Conservation (phyloP, 2,113 vertebrate species). For the Climacteris rufus region DNA sequence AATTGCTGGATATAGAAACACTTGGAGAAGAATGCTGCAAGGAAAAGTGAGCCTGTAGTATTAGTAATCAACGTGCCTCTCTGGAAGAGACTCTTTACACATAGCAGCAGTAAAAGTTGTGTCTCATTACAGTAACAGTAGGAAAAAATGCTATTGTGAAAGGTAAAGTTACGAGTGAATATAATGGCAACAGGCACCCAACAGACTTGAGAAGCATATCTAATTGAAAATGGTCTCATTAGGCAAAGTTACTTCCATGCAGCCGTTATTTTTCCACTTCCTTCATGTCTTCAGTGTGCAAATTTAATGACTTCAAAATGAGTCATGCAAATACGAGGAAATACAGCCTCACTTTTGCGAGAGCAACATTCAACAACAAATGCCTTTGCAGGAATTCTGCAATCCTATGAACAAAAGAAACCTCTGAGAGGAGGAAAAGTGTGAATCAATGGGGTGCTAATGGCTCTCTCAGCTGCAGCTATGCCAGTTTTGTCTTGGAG, state of each 20-base stretch:
- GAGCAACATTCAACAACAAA: background rate
- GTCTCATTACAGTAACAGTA: background rate
- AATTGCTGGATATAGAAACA: background rate
- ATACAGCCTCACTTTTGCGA: background rate
- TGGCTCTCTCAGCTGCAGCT: background rate
- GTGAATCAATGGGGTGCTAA: background rate
- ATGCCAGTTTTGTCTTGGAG: background rate
- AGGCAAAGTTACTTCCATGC: background rate
- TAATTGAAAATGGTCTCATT: background rate
- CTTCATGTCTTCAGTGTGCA: background rate
- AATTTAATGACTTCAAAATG: background rate
- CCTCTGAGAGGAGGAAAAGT: background rate
- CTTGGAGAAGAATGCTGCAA: background rate
- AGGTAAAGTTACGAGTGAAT: background rate
- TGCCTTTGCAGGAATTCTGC: background rate
- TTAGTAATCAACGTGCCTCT: background rate
- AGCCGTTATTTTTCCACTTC: background rate
- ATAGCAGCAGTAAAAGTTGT: background rate
- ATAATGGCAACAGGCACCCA: background rate
- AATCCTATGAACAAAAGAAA: background rate
- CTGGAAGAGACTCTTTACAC: background rate
- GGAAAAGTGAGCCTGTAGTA: fast-evolving
- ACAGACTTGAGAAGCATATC: background rate
- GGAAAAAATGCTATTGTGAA: background rate
- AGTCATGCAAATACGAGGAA: background rate